A percentile compares a stretch with the other conserved stretches of the same genome.
Conservation (phyloP, 2,113 vertebrate species). For the Microcebus jonahi region DNA sequence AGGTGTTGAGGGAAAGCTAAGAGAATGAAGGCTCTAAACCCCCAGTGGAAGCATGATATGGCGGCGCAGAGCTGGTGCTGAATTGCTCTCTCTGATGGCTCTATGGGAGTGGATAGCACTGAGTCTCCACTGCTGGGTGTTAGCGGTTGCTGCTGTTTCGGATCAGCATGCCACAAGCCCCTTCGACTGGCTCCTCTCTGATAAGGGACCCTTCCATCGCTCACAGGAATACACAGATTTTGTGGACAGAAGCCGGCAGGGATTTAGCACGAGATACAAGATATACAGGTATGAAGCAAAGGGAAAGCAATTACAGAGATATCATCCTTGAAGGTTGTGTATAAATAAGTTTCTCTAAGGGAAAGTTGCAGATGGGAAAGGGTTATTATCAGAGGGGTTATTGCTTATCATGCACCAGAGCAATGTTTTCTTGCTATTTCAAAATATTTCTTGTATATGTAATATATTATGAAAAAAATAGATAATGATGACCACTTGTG, state of each 20-base stretch:
- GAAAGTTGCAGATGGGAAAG: slow-evolving; percentile 68
- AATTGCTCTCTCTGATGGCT: slow-evolving; percentile 98
- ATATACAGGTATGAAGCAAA: slow-evolving; percentile 95
- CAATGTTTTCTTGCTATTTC: slow-evolving; percentile 63
- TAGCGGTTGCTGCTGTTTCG: slow-evolving; percentile 90
- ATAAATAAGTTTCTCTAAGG: slow-evolving; percentile 67
- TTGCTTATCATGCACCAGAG: neutral
- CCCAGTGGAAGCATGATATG: slow-evolving; percentile 94
- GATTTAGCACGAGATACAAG: slow-evolving; percentile 99
- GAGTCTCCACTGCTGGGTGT: slow-evolving; percentile 97
- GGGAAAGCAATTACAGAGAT: slow-evolving; percentile 71
- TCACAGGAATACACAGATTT: slow-evolving; percentile 98
- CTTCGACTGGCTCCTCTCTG: slow-evolving; percentile 99
- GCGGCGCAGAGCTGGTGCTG: slow-evolving; percentile 91
- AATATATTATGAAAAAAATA: neutral
- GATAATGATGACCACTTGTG: neutral
- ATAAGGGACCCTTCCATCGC: slow-evolving; percentile 99
- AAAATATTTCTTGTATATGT: slow-evolving; percentile 46
- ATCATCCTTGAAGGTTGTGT: slow-evolving; percentile 47
- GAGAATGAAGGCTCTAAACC: slow-evolving; percentile 93
- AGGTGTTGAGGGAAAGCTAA: slow-evolving; percentile 92
- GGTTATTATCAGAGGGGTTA: slow-evolving; percentile 50
- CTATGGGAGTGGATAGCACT: slow-evolving; percentile 97
- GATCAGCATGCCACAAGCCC: slow-evolving; percentile 96
- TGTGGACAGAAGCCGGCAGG: slow-evolving; percentile 97